Conservation (phyloP, 2,888 invertebrate species). For the Nematopogon swammerdamellus region DNA sequence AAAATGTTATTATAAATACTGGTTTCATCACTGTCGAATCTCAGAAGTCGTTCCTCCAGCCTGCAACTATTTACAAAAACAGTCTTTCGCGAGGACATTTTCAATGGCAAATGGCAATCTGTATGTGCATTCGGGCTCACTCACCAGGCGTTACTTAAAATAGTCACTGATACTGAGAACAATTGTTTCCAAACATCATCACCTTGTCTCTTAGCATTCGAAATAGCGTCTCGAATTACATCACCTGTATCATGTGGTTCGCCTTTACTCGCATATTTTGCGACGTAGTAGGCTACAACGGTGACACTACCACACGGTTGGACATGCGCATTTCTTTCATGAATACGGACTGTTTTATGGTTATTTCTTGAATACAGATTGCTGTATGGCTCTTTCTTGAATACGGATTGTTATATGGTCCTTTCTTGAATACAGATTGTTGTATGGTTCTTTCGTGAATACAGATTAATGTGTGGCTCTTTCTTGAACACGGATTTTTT, state of each 20-base stretch:
- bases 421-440: no score
- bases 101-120: slow-evolving; percentile 17
- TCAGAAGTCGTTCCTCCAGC: slow-evolving; percentile 17
- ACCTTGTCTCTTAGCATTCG: slow-evolving; percentile 12
- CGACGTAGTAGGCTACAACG: slow-evolving; percentile 20
- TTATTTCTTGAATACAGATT: no score
- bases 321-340: slow-evolving; percentile 21
- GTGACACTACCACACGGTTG: slow-evolving; percentile 21
- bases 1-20: slow-evolving; percentile 16
- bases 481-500: no score
- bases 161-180: slow-evolving; percentile 16
- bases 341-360: no score
- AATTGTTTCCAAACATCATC: slow-evolving; percentile 14
- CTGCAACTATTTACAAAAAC: slow-evolving; percentile 18
- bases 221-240: slow-evolving; percentile 13
- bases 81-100: slow-evolving; percentile 15
- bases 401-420: no score
- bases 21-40: slow-evolving; percentile 15
- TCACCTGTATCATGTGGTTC: slow-evolving; percentile 17
- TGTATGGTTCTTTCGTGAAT: no score
- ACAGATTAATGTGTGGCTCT: no score
- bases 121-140: slow-evolving; percentile 18
- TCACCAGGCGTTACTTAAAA: slow-evolving; percentile 15
- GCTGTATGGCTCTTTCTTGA: no score
- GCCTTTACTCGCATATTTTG: slow-evolving; percentile 18